A percentile compares a stretch with the other conserved stretches of the same genome.
These are phyloP conservation scores for Tryphoninae sp. DNA, from an alignment of 2,888 invertebrate species.

Conservation along the genomic window DNA sequence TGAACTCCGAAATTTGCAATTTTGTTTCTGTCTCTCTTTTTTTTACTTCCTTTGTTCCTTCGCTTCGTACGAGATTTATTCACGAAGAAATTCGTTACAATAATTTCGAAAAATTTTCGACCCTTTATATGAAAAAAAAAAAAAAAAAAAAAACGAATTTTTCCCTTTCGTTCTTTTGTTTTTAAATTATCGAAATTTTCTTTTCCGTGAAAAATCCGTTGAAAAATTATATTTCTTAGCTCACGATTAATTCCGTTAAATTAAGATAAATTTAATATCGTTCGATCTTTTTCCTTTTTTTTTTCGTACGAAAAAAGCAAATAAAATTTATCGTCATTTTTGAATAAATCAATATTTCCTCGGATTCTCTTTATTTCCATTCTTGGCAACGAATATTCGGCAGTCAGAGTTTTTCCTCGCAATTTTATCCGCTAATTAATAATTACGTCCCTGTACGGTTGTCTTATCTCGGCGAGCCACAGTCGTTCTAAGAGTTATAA, in stretches of 20 bases:
- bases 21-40: background rate
- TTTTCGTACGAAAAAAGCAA: background rate
- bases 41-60: background rate
- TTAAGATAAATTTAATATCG: background rate
- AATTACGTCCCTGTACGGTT: slow-evolving; percentile 54
- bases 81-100: background rate
- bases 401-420: slow-evolving; percentile 27
- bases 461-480: slow-evolving; percentile 34
- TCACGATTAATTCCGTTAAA: too few relatives aligned
- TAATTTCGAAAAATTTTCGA: slow-evolving; percentile 1
- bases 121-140: too few relatives aligned
- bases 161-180: too few relatives aligned
- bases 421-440: slow-evolving; percentile 41
- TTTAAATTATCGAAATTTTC: too few relatives aligned
- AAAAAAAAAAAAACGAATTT: too few relatives aligned
- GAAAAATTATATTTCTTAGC: too few relatives aligned
- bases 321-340: background rate
- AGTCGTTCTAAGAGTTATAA: slow-evolving; percentile 15
- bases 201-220: too few relatives aligned
- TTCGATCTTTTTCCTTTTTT: background rate
- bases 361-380: background rate
- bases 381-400: slow-evolving; percentile 23
- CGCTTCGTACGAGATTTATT: slow-evolving; percentile 1
- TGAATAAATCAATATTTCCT: background rate
- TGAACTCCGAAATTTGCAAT: background rate